Percentiles rank a stretch among this genome's conserved stretches.
Evolutionary conservation across 2,888 invertebrate genomes (phyloP).

Genomic region (Hecatera dysodea): DNA sequence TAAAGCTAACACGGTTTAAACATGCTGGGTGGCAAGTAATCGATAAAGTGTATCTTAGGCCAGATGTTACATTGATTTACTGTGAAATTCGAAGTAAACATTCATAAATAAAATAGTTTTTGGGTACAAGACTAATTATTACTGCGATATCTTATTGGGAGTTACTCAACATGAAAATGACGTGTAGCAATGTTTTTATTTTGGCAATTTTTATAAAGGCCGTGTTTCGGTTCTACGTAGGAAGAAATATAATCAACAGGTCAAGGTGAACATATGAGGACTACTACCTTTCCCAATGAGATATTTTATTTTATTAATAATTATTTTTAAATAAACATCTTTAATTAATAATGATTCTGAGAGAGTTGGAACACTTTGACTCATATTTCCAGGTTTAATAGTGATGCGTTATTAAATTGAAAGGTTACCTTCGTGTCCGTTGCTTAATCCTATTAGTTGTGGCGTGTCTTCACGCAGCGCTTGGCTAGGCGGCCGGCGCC

Average conservation of each 20-base stretch:
- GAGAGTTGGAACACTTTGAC: no score
- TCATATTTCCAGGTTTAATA: no score
- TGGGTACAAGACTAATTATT: constrained; percentile 1
- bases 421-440: constrained; percentile 85
- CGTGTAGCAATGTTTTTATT: not conserved
- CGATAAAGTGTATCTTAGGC: constrained; percentile 29
- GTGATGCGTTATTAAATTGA: not conserved
- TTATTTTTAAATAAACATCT: no score
- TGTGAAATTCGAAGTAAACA: constrained; percentile 3
- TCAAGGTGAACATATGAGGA: not conserved
- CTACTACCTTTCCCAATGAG: not conserved
- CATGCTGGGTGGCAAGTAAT: constrained; percentile 42
- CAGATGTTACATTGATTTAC: constrained; percentile 31
- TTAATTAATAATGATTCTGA: no score
- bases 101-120: constrained; percentile 2
- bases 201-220: not conserved
- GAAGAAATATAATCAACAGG: not conserved
- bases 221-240: not conserved
- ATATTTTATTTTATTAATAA: no score
- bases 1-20: constrained; percentile 11
- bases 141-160: not conserved
- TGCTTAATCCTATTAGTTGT: constrained; percentile 84
- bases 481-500: constrained; percentile 91
- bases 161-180: constrained; percentile 11
- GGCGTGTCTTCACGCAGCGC: constrained; percentile 86